A percentile compares a stretch with the other conserved stretches of the same genome.
phyloP scores from a whole-genome alignment of 2,113 vertebrate genomes.

The Amazona guildingii region DNA sequence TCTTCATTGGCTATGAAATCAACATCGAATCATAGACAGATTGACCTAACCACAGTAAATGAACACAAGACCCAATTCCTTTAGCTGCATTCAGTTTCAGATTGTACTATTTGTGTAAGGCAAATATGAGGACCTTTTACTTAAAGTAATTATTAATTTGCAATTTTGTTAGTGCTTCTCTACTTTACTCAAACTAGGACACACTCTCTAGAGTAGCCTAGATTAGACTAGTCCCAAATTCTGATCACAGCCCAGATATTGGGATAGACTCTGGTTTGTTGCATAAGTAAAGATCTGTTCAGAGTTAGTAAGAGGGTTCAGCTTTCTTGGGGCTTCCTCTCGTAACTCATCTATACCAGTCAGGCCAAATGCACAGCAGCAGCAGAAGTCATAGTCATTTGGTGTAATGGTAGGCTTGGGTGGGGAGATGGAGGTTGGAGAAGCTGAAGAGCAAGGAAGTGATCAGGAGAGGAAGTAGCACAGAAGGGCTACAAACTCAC shows the following conservation, averaged over 20 bases:
- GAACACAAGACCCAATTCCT: not conserved
- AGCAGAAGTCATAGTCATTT: not conserved
- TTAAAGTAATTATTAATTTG: not conserved
- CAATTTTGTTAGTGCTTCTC: not conserved
- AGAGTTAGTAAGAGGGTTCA: not conserved
- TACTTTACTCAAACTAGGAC: not conserved
- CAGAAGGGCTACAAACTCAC: not conserved
- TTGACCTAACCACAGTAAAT: not conserved
- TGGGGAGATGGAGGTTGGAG: not conserved
- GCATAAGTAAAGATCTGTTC: not conserved
- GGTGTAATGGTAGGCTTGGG: not conserved
- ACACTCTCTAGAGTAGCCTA: not conserved
- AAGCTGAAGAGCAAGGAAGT: not conserved
- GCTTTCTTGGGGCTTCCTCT: not conserved
- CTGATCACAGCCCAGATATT: not conserved
- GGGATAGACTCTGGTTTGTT: not conserved
- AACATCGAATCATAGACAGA: not conserved
- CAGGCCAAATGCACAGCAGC: not conserved
- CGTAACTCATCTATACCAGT: not conserved
- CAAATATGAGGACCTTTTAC: not conserved
- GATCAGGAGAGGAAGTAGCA: not conserved
- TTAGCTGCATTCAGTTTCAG: not conserved
- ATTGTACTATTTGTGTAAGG: not conserved
- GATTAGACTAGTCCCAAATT: not conserved
- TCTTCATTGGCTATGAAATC: not conserved